Evolutionary conservation across 2,888 invertebrate genomes (phyloP), one percentile per base, ranked within the genome.

Genomic region (Nemurella pictetii): DNA sequence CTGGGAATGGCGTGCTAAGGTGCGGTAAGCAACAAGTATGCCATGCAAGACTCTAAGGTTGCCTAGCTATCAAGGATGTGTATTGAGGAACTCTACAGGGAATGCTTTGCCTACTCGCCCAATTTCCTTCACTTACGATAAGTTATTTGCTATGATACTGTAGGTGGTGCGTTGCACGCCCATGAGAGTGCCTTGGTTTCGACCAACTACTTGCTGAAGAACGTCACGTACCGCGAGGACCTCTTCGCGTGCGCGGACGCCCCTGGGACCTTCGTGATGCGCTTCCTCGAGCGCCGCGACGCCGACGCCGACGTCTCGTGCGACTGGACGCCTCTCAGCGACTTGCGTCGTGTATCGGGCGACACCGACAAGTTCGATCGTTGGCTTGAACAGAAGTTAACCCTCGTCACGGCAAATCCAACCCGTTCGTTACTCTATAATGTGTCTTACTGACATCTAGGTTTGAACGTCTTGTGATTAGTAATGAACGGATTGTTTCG

Each of bases 361-460:
- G 86, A 87, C 15, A 86, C 87, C 27, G 72, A 85, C 0, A 87
- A 85, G 7, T 87, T 87, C n/a, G 88, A 89, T 83, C 80, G 84
- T 12, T 87, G 87, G 87, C 88, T 89, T 74, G 35, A 85, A 4
- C 75, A 86, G 32, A 91, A 91, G 72, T 90, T 95, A 55, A 92
- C 94, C 0, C 89, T 95, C 86, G 91, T 92, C 2, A 92, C 92
- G 0, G 89, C 91, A 12, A 89, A 93, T 87, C 92, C 92, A 0
- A 91, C 90, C 0, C 90, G 73, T 87, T 20, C 72, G 83, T 27
- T 12, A 5, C 15, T 36, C 15, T 36, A 7, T 9, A n/a, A n/a
- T n/a, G n/a, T n/a, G n/a, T n/a, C n/a, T n/a, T n/a, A n/a, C n/a
- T n/a, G n/a, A n/a, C n/a, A n/a, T n/a, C n/a, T n/a, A n/a, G n/a